Base-by-base conservation (phyloP, 2,113 vertebrate species). In the Empidonax alnorum region DNA sequence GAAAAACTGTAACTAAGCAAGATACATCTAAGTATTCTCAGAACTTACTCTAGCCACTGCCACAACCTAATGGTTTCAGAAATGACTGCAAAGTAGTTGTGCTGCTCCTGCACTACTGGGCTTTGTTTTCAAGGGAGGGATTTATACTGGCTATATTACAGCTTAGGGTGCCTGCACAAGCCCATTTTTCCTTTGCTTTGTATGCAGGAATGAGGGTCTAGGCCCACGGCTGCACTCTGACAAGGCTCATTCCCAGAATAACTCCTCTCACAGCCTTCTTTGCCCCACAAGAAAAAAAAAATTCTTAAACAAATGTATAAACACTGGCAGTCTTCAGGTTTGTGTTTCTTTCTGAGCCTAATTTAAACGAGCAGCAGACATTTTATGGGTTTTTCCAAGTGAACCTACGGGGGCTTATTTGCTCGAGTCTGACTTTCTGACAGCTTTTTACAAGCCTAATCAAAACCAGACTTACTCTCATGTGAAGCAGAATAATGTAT, bases 351-450 rank as follows among this genome's bases (percentile, higher is more conserved):
- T 96, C 87, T 96, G 90, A 97, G 77, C 46, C 62, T 90, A 82
- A 95, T 97, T 97, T 95, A 97, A 96, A 97, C 71, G 95, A 89
- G 52, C 33, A 86, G 85, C 94, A 96, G 97, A 96, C 96, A 87
- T 95, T 97, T 98, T 97, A 96, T 66, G 42, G 85, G 79, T 72
- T 97, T 90, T 94, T 90, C 78, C 74, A 90, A 63, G 42, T 69
- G 93, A 97, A 96, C 92, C 97, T 97, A 93, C 92, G 95, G 97
- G 96, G 96, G 84, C 93, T 97, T 96, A 95, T 96, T 96, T 96
- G 79, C 84, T 92, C 2, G 15, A 79, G 87, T 93, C 94, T 83
- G 88, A 93, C 61, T 97, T 95, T 97, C 95, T 94, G 94, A 94
- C 89, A 91, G 93, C 77, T 97, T 53, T 66, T 93, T 83, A 66